A percentile compares a stretch with the other conserved stretches of the same genome.
Evolutionary conservation across 2,888 invertebrate species (phyloP).

Genomic region (Acanthosepion esculentum): DNA sequence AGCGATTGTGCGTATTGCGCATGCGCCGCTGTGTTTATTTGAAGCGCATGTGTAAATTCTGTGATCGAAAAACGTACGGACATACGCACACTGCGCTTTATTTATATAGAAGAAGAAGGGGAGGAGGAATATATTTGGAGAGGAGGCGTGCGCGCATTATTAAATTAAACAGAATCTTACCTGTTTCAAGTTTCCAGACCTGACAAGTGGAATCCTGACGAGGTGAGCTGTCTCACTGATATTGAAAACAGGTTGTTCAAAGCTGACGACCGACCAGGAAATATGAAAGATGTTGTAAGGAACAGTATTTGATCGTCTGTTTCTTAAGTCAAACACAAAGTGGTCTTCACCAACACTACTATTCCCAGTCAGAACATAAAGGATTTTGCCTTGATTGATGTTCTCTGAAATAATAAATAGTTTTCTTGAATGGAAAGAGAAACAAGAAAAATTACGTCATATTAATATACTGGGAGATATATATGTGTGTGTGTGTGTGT

Average conservation of each 20-base stretch:
- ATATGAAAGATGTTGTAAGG: slow-evolving; percentile 69
- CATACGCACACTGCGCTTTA: too few relatives aligned
- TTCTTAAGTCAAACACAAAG: slow-evolving; percentile 71
- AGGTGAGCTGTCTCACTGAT: slow-evolving; percentile 68
- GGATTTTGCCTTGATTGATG: slow-evolving; percentile 66
- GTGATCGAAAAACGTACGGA: too few relatives aligned
- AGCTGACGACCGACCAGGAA: slow-evolving; percentile 69
- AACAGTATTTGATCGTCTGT: slow-evolving; percentile 69
- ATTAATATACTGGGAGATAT: too few relatives aligned
- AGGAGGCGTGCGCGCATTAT: neutral
- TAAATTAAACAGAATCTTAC: slow-evolving; percentile 53
- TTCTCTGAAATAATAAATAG: slow-evolving; percentile 61
- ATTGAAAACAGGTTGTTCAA: slow-evolving; percentile 62
- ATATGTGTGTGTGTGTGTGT: too few relatives aligned
- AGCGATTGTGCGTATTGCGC: too few relatives aligned
- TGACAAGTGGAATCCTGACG: slow-evolving; percentile 65
- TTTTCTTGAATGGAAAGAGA: neutral
- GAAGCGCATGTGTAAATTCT: too few relatives aligned
- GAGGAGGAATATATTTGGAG: too few relatives aligned
- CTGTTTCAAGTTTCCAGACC: slow-evolving; percentile 70
- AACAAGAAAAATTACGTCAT: neutral
- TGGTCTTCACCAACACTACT: slow-evolving; percentile 65
- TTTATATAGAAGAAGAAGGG: too few relatives aligned
- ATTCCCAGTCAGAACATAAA: slow-evolving; percentile 66
- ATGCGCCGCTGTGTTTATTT: too few relatives aligned